phyloP scores from a whole-genome alignment of 1,140 invertebrate species.

The Pararge aegeria region DNA sequence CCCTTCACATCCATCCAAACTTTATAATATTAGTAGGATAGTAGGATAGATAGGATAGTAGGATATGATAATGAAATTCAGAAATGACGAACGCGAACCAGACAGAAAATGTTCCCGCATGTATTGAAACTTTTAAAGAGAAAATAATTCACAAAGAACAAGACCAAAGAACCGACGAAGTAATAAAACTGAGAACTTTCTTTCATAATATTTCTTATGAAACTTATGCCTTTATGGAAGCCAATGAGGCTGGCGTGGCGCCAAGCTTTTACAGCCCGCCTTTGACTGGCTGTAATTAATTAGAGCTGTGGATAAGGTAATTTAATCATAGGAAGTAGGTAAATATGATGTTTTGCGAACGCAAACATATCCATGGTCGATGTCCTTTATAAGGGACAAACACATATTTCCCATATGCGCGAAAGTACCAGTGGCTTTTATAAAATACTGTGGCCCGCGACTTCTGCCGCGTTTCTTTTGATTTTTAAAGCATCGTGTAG shows the following conservation, averaged over 20 bases:
- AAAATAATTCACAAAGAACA: conserved; percentile 5
- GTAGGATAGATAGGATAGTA: no score
- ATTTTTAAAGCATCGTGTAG: no score
- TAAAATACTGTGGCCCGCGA: no score
- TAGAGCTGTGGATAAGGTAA: background rate
- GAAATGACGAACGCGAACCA: no score
- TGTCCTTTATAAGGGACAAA: background rate
- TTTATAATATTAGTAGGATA: no score
- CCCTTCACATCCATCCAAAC: no score
- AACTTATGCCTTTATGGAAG: conserved; percentile 4
- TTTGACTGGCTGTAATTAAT: conserved; percentile 4
- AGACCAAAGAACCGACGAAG: background rate
- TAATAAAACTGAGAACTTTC: conserved; percentile 6
- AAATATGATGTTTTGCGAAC: background rate
- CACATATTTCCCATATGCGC: background rate
- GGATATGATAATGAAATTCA: no score
- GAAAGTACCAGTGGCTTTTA: no score
- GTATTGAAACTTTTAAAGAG: background rate
- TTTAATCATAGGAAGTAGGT: conserved; percentile 4
- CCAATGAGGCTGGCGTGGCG: conserved; percentile 1
- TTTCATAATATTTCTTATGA: conserved; percentile 7
- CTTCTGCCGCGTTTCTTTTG: no score
- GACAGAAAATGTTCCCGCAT: background rate
- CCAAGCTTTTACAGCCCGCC: background rate
- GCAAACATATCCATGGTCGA: background rate